Percentiles rank a stretch among this genome's conserved stretches.
Evolutionary conservation across 2,888 invertebrate species (phyloP).

Genomic region (Alcis repandata): DNA sequence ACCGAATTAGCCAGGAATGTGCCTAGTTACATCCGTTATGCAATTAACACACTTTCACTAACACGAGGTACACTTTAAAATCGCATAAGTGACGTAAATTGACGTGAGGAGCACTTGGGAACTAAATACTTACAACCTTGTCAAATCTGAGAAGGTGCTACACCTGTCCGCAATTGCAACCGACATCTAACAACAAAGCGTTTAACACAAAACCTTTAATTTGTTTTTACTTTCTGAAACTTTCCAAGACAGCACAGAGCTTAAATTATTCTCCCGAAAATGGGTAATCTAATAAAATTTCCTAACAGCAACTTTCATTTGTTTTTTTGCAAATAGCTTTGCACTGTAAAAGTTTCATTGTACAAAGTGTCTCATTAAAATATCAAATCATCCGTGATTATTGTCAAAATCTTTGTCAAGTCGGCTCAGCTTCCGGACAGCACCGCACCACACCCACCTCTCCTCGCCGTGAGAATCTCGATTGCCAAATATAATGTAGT

Average conservation of each 20-base stretch:
- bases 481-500: constrained; percentile 28
- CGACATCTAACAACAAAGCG: not conserved
- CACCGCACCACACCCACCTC: constrained; percentile 14
- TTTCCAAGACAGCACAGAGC: too few relatives aligned
- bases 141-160: not conserved
- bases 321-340: too few relatives aligned
- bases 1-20: too few relatives aligned
- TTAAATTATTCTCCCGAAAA: too few relatives aligned
- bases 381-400: too few relatives aligned
- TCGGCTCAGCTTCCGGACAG: constrained; percentile 14
- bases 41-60: constrained; percentile 42
- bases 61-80: constrained; percentile 30
- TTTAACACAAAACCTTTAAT: too few relatives aligned
- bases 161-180: constrained; percentile 7
- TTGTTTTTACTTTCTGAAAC: too few relatives aligned
- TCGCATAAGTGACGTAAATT: constrained; percentile 30
- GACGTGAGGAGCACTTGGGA: constrained; percentile 38
- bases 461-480: constrained; percentile 24
- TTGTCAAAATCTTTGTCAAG: not conserved
- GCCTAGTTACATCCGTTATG: constrained; percentile 7
- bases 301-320: too few relatives aligned
- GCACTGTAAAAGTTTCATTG: too few relatives aligned
- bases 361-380: too few relatives aligned
- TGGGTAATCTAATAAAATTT: too few relatives aligned
- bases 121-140: constrained; percentile 27